A percentile compares a stretch with the other conserved stretches of the same genome.
These are phyloP conservation scores for Azemiops feae DNA, from an alignment of 2,113 vertebrate species.

Conservation along the genomic window DNA sequence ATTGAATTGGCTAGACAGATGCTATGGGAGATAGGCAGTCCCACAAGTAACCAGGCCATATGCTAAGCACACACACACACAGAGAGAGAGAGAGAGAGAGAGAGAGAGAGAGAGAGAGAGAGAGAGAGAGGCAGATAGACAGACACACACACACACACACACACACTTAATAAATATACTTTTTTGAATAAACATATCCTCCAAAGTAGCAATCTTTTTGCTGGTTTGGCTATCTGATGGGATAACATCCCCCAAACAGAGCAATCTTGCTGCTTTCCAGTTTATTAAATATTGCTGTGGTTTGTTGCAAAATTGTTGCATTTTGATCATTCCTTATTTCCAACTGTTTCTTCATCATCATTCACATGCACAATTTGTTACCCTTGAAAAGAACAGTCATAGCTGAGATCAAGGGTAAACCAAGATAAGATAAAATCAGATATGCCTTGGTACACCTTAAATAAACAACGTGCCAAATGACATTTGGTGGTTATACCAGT, in stretches of 20 bases:
- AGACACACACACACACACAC: not conserved
- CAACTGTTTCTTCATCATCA: slow-evolving; percentile 37
- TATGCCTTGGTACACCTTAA: not conserved
- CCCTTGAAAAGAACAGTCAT: not conserved
- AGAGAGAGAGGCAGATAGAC: too few relatives aligned
- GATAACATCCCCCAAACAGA: not conserved
- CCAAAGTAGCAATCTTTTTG: not conserved
- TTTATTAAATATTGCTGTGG: slow-evolving; percentile 12
- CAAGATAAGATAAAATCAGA: slow-evolving; percentile 3
- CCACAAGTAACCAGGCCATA: not conserved
- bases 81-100: too few relatives aligned
- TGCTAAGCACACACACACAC: not conserved
- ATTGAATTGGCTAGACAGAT: not conserved
- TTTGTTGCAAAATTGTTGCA: slow-evolving; percentile 14
- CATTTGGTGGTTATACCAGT: not conserved
- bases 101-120: too few relatives aligned
- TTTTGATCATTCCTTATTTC: slow-evolving; percentile 19
- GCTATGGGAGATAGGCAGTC: not conserved
- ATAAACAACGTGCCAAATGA: not conserved
- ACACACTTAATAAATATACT: not conserved
- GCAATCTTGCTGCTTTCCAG: not conserved
- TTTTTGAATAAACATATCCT: not conserved
- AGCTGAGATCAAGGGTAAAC: slow-evolving; percentile 4
- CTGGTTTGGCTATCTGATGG: not conserved
- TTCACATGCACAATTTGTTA: slow-evolving; percentile 22